Conservation (phyloP, 2,113 vertebrate species). For the Zeus faber region DNA sequence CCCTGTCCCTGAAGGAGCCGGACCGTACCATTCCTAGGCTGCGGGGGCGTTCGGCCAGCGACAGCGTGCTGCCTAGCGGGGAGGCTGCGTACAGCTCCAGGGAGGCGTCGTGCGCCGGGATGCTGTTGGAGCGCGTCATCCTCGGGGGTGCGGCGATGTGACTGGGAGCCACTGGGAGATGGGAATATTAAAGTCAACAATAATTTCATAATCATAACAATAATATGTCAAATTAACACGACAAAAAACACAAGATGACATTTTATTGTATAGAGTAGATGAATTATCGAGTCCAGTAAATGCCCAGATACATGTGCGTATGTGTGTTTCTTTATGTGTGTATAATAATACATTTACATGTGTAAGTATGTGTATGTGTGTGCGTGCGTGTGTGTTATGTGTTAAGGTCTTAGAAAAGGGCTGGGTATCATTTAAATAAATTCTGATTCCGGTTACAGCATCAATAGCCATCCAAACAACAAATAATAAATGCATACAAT, state of each 20-base stretch:
- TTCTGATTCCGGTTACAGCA: too few species aligned
- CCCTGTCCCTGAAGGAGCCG: conserved; percentile 94
- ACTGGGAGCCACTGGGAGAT: conserved; percentile 77
- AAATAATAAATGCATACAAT: too few species aligned
- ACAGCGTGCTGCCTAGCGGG: conserved; percentile 91
- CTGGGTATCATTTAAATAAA: too few species aligned
- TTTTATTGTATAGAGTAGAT: too few species aligned
- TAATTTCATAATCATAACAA: background rate
- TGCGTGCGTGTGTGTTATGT: background rate
- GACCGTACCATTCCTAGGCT: conserved; percentile 93
- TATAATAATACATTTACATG: background rate
- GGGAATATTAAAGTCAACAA: background rate
- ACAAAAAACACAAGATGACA: too few species aligned
- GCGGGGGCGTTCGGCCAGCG: conserved; percentile 89
- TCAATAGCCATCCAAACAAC: too few species aligned
- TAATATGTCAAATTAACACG: too few species aligned
- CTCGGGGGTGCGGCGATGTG: conserved; percentile 74
- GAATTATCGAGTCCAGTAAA: background rate
- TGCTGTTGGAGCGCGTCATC: conserved; percentile 97
- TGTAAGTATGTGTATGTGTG: background rate
- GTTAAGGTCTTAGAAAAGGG: too few species aligned
- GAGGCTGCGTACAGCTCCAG: conserved; percentile 88
- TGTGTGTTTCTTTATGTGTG: background rate
- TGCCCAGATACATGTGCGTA: background rate
- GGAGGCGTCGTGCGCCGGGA: conserved; percentile 89